Percentiles rank a stretch among this genome's conserved stretches.
Evolutionary conservation across 2,888 invertebrate genomes (phyloP).

Genomic region (Zaprionus lineosus): DNA sequence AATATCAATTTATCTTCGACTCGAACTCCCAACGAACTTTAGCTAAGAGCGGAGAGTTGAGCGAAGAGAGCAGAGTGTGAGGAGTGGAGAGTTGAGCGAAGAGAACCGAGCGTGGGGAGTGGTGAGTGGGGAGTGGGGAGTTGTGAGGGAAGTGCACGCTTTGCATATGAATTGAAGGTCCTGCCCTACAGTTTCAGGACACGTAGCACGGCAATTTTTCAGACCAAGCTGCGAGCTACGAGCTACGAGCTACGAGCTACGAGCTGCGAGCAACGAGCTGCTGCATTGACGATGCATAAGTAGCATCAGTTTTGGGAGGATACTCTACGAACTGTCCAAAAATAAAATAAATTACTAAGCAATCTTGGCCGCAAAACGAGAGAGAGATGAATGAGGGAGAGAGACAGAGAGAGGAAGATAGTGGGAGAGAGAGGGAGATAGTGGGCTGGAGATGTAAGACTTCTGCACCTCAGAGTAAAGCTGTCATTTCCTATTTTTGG

Average conservation of each 20-base stretch:
- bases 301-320: constrained; percentile 54
- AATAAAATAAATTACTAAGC: constrained; percentile 78
- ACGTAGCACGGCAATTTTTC: constrained; percentile 70
- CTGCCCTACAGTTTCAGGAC: constrained; percentile 13
- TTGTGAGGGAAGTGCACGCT: constrained; percentile 43
- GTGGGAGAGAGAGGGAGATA: too few species aligned
- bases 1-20: constrained; percentile 54
- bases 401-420: too few species aligned
- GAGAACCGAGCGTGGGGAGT: too few species aligned
- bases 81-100: constrained; percentile 26
- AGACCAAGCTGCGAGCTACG: too few species aligned
- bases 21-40: constrained; percentile 35
- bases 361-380: too few species aligned
- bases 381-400: too few species aligned
- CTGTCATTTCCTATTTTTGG: too few species aligned
- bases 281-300: constrained; percentile 74
- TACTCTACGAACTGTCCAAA: constrained; percentile 67
- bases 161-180: constrained; percentile 41
- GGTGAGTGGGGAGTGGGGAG: constrained; percentile 25
- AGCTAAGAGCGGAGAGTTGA: constrained; percentile 33
- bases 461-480: constrained; percentile 44
- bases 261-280: constrained; percentile 1
- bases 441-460: too few species aligned
- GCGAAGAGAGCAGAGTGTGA: too few species aligned
- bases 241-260: too few species aligned